Base-by-base conservation (phyloP, 2,888 invertebrate species). In the Perizoma affinitatum region DNA sequence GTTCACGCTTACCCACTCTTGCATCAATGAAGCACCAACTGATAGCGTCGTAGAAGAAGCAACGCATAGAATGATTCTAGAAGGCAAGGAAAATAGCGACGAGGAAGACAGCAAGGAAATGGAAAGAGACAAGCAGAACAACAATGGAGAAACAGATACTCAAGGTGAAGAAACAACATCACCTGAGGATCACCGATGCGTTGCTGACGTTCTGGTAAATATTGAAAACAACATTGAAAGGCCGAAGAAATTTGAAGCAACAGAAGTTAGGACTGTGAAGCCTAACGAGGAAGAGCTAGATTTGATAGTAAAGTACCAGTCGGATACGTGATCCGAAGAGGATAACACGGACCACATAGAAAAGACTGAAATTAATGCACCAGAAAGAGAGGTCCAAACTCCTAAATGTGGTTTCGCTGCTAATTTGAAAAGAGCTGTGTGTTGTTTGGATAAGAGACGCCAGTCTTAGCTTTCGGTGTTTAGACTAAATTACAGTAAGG, bases 1-100 rank as follows among this genome's bases (percentile, higher is more conserved):
- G 0, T 97, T 97, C 80, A 95, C 95, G 0, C 84, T 97, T 22
- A 96, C 96, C 83, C 96, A 97, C 81, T 95, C 95, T 5, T 94
- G 94, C 67, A 92, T 93, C 56, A 95, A 95, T 65, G 93, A 94
- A 69, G 95, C 95, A 40, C 91, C 93, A 5, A 89, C 92, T 8
- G 93, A 93, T 55, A 93, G 92, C 45, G 90, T 94, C 1, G 89
- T 86, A 56, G 92, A 92, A 76, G 92, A 91, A 79, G 83, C 90
- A 5, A 88, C 90, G 0, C 90, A 89, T 53, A 88, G 87, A 78
- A 87, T 90, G 79, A 90, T 91, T 58, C 73, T 91, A 65, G 91
- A 91, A 83, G 90, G 86, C 5, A 90, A 88, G 78, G 90, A 90
- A 66, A 86, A 87, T 52, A 91, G 89, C 46, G 89, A 89, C 47